Evolutionary conservation across 2,113 vertebrate species (phyloP).

Genomic region (Pachypanchax playfairii): DNA sequence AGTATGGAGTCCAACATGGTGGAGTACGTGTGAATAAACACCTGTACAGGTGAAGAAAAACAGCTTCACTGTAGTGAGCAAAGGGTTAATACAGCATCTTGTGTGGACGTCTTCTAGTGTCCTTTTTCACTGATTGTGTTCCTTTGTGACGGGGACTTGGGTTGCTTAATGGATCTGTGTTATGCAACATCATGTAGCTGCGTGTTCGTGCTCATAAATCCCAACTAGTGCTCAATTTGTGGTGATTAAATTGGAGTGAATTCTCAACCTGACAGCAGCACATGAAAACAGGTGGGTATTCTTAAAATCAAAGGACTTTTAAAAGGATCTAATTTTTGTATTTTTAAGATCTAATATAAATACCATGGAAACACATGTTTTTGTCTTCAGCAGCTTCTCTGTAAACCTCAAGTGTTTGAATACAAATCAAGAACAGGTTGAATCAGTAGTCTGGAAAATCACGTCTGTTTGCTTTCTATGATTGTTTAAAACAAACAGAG

Average conservation of each 20-base stretch:
- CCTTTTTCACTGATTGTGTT: slow-evolving; percentile 60
- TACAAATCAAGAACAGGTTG: slow-evolving; percentile 2
- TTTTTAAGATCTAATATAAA: no score
- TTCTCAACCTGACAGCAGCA: slow-evolving; percentile 24
- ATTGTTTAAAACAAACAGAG: slow-evolving; percentile 10
- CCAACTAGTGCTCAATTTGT: slow-evolving; percentile 55
- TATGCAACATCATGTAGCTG: slow-evolving; percentile 66
- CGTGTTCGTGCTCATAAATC: slow-evolving; percentile 45
- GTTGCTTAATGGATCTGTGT: slow-evolving; percentile 50
- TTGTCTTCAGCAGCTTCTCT: no score
- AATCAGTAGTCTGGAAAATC: slow-evolving; percentile 32
- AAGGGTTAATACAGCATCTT: not conserved
- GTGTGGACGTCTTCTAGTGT: not conserved
- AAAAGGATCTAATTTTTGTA: no score
- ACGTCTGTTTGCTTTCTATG: slow-evolving; percentile 14
- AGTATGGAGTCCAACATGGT: no score
- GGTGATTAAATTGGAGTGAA: slow-evolving; percentile 61
- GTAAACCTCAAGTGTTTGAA: no score
- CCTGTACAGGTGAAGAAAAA: not conserved
- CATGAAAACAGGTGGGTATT: not conserved
- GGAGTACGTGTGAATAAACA: not conserved
- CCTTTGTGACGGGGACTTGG: slow-evolving; percentile 34
- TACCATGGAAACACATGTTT: no score
- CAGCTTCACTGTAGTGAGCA: no score
- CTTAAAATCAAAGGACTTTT: not conserved